These are phyloP conservation scores for Harmothoe impar DNA, from an alignment of 2,888 invertebrate species.

Conservation along the genomic window DNA sequence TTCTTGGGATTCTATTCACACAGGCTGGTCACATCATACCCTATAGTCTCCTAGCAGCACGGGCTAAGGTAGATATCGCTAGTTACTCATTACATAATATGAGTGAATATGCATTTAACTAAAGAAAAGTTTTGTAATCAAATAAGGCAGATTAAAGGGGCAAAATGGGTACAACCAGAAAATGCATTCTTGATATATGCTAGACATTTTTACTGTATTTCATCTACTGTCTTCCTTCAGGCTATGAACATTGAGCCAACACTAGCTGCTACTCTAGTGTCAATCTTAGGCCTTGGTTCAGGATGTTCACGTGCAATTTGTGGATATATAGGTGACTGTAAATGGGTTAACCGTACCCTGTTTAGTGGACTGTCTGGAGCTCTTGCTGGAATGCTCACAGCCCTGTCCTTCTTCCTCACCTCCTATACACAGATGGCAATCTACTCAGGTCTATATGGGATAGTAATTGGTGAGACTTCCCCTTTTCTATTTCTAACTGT, in stretches of 20 bases:
- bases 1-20: neutral
- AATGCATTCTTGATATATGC: too few relatives aligned
- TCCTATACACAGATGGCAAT: conserved; percentile 5
- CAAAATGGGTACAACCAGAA: too few relatives aligned
- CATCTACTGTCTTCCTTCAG: neutral
- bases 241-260: neutral
- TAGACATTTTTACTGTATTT: too few relatives aligned
- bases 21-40: conserved; percentile 32
- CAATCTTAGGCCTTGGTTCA: conserved; percentile 5
- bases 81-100: too few relatives aligned
- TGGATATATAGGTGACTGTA: conserved; percentile 18
- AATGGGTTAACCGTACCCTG: neutral
- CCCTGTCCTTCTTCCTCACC: conserved; percentile 4
- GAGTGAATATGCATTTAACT: too few relatives aligned
- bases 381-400: neutral
- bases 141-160: too few relatives aligned
- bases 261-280: conserved; percentile 26
- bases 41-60: neutral
- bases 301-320: neutral
- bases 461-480: neutral
- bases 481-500: too few relatives aligned
- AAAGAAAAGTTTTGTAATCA: too few relatives aligned
- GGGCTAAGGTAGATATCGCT: conserved; percentile 25
- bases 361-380: neutral
- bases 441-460: conserved; percentile 1